Percentiles rank a stretch among this genome's conserved stretches.
Evolutionary conservation across 2,797 vertebrate species (phyloP).

Genomic region (Myripristis murdjan): DNA sequence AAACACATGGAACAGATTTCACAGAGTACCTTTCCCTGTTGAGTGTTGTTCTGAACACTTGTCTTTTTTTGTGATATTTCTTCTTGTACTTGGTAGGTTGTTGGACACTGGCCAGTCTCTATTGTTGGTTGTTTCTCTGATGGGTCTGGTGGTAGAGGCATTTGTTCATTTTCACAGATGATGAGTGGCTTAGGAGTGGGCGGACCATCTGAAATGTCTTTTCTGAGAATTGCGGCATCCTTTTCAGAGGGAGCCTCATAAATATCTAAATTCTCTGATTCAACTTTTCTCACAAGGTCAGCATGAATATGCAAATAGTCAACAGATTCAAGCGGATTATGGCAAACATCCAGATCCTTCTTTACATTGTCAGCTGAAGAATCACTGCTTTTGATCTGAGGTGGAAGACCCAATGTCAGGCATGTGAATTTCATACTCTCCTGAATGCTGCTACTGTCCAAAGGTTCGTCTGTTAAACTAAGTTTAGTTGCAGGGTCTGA

Average conservation of each 20-base stretch:
- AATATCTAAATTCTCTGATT: constrained; percentile 60
- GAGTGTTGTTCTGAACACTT: constrained; percentile 60
- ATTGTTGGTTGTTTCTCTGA: constrained; percentile 61
- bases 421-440: constrained; percentile 49
- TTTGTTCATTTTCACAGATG: constrained; percentile 71
- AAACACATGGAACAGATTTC: constrained; percentile 93
- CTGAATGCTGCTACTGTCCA: constrained; percentile 51
- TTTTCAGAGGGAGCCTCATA: constrained; percentile 48
- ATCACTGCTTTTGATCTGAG: constrained; percentile 52
- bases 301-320: constrained; percentile 62
- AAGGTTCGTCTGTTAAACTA: constrained; percentile 55
- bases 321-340: constrained; percentile 61
- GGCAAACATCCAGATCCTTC: constrained; percentile 64
- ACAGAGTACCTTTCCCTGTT: constrained; percentile 86
- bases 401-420: constrained; percentile 56
- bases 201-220: constrained; percentile 70
- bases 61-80: constrained; percentile 73
- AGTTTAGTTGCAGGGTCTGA: constrained; percentile 64
- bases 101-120: constrained; percentile 64
- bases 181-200: constrained; percentile 69
- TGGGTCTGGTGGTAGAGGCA: constrained; percentile 46
- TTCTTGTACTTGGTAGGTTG: constrained; percentile 60
- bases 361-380: constrained; percentile 50
- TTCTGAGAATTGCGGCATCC: constrained; percentile 53
- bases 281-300: constrained; percentile 66